Percentiles rank a stretch among this genome's conserved stretches.
These are phyloP conservation scores for Phortica magna DNA, from an alignment of 2,888 invertebrate genomes.

Conservation along the genomic window DNA sequence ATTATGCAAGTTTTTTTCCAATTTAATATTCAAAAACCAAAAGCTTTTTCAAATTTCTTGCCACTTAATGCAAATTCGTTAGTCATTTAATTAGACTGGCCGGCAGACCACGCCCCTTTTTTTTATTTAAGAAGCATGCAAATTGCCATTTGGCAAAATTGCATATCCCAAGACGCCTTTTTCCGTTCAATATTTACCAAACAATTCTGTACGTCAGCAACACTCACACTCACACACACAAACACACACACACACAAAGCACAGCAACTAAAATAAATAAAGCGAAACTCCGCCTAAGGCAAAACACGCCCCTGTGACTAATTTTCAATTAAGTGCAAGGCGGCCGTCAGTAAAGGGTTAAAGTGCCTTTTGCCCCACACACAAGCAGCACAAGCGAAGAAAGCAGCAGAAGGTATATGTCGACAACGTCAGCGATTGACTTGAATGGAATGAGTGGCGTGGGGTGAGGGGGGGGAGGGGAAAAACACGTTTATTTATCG, in stretches of 20 bases:
- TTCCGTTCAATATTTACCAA: constrained; percentile 47
- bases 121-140: constrained; percentile 65
- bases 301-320: constrained; percentile 55
- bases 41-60: neutral
- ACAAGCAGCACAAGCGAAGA: constrained; percentile 12
- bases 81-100: constrained; percentile 54
- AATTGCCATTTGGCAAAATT: constrained; percentile 59
- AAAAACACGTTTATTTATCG: constrained; percentile 49
- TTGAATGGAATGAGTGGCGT: no score
- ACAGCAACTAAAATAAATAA: neutral
- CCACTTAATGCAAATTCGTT: constrained; percentile 13
- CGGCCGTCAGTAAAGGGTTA: constrained; percentile 53
- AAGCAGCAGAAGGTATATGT: constrained; percentile 26
- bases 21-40: no score
- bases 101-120: no score
- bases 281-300: neutral
- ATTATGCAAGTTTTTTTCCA: no score
- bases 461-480: constrained; percentile 8
- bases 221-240: no score
- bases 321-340: constrained; percentile 63
- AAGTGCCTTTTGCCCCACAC: constrained; percentile 39
- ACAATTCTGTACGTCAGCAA: neutral
- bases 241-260: no score
- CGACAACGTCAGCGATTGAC: neutral
- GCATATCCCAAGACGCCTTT: constrained; percentile 54